A percentile compares a stretch with the other conserved stretches of the same genome.
Evolutionary conservation across 2,797 vertebrate species (phyloP).

Genomic region (Lepilemur ruficaudatus): DNA sequence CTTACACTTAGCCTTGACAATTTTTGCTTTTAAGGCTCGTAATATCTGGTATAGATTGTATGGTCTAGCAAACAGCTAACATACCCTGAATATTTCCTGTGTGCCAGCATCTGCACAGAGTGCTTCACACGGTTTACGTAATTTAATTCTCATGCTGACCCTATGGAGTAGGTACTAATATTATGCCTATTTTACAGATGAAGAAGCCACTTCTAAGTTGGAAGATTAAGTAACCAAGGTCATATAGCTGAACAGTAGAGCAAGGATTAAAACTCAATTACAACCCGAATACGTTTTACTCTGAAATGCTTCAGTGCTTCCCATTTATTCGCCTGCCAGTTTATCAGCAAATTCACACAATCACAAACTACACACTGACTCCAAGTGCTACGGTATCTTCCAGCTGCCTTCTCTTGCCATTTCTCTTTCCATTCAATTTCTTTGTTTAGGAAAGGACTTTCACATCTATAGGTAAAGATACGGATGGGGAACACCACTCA

Average conservation of each 20-base stretch:
- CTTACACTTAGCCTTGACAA: not conserved
- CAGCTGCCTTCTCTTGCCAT: not conserved
- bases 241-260: not conserved
- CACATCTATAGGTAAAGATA: not conserved
- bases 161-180: not conserved
- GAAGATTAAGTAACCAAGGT: not conserved
- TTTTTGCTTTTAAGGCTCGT: not conserved
- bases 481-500: not conserved
- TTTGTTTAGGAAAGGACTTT: not conserved
- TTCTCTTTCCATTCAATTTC: not conserved
- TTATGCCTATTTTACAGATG: not conserved
- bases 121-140: not conserved
- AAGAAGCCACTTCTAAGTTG: not conserved
- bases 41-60: not conserved
- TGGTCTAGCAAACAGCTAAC: not conserved
- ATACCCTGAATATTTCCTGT: not conserved
- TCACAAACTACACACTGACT: not conserved
- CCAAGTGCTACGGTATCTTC: not conserved
- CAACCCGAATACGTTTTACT: not conserved
- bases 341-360: not conserved
- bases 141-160: not conserved
- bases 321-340: not conserved
- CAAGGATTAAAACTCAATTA: not conserved
- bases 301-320: not conserved
- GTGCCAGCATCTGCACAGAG: not conserved